These are phyloP conservation scores for Scaptomyza pallida DNA, from an alignment of 1,140 invertebrate species.

Conservation along the genomic window DNA sequence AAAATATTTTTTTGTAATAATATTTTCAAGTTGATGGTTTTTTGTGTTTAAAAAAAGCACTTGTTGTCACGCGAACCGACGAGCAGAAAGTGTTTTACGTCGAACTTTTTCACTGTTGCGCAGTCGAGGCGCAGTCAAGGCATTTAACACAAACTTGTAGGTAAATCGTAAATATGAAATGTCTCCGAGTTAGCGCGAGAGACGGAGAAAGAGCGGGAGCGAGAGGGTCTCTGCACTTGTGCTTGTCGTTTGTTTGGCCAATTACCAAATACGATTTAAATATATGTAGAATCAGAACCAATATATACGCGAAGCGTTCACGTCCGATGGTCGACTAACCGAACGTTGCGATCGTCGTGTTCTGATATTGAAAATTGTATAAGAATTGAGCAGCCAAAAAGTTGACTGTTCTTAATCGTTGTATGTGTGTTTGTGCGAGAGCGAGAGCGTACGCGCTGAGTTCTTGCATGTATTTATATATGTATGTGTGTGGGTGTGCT, in stretches of 20 bases:
- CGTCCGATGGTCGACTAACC: constrained; percentile 20
- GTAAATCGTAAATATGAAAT: constrained; percentile 37
- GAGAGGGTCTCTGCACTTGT: constrained; percentile 35
- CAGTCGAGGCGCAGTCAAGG: constrained; percentile 16
- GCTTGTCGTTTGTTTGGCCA: constrained; percentile 39
- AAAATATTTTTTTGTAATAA: neutral
- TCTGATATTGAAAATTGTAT: constrained; percentile 47
- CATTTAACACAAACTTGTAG: constrained; percentile 2
- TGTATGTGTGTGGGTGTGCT: constrained; percentile 25
- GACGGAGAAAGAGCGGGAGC: neutral
- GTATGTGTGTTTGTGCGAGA: too few species aligned
- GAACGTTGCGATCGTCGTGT: constrained; percentile 23
- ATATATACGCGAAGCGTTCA: constrained; percentile 27
- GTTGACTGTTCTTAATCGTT: constrained; percentile 33
- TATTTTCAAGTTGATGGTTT: constrained; percentile 5
- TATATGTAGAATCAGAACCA: constrained; percentile 37
- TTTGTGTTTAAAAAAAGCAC: constrained; percentile 40
- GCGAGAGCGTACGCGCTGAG: neutral
- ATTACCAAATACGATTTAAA: constrained; percentile 48
- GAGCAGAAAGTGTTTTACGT: constrained; percentile 59
- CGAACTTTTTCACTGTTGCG: constrained; percentile 50
- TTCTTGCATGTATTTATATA: neutral
- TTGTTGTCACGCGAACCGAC: constrained; percentile 56
- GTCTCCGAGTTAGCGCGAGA: constrained; percentile 8
- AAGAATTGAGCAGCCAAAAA: constrained; percentile 28